These are phyloP conservation scores for Limnephilus rhombicus DNA, from an alignment of 2,888 invertebrate genomes.

Conservation along the genomic window DNA sequence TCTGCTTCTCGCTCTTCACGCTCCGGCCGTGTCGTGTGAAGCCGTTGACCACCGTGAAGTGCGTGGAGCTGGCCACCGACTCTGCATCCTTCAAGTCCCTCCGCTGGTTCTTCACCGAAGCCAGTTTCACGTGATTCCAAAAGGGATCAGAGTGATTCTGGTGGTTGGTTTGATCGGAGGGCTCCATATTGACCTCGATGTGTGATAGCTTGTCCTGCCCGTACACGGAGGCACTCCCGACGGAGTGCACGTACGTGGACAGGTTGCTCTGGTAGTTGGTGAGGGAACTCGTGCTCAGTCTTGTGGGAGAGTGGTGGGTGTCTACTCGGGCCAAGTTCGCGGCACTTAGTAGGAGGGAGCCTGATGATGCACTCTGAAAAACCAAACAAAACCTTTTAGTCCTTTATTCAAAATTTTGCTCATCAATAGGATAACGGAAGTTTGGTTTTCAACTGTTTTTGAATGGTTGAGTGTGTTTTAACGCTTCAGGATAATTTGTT, in stretches of 20 bases:
- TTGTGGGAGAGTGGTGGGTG: slow-evolving; percentile 70
- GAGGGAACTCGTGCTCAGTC: slow-evolving; percentile 71
- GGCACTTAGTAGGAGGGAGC: slow-evolving; percentile 87
- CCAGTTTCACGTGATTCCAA: slow-evolving; percentile 75
- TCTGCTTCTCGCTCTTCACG: slow-evolving; percentile 79
- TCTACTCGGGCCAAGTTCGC: slow-evolving; percentile 83
- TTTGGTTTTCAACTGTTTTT: not conserved
- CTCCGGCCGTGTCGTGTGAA: slow-evolving; percentile 81
- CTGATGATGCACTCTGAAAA: slow-evolving; percentile 89
- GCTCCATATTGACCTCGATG: slow-evolving; percentile 36
- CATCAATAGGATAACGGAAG: not conserved
- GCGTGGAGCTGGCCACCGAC: slow-evolving; percentile 90
- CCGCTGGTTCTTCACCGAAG: slow-evolving; percentile 62
- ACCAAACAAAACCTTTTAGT: not conserved
- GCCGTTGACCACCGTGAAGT: slow-evolving; percentile 91
- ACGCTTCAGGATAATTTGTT: no score
- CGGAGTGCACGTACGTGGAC: slow-evolving; percentile 70
- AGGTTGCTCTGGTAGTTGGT: slow-evolving; percentile 72
- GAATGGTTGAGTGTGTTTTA: not conserved
- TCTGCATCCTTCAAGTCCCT: slow-evolving; percentile 77
- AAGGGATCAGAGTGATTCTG: slow-evolving; percentile 71
- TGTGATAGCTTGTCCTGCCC: slow-evolving; percentile 47
- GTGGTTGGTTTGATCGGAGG: slow-evolving; percentile 67
- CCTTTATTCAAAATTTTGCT: not conserved
- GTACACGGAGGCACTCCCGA: slow-evolving; percentile 41